Evolutionary conservation across 2,113 vertebrate species (phyloP).

Genomic region (Dromaius novaehollandiae): DNA sequence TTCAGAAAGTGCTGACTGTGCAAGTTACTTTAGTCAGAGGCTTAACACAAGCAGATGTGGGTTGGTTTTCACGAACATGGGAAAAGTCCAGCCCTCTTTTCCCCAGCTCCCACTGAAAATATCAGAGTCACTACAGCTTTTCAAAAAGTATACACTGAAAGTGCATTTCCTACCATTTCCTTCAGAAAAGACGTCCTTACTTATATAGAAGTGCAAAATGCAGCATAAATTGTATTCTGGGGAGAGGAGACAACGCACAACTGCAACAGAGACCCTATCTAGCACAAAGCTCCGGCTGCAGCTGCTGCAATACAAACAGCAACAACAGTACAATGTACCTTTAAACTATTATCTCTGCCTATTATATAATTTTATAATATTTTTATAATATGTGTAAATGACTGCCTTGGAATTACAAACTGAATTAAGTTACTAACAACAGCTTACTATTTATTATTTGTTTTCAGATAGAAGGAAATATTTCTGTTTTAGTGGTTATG

Average conservation of each 20-base stretch:
- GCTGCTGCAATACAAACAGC: not conserved
- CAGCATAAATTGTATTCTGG: not conserved
- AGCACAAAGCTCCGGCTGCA: not conserved
- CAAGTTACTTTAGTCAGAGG: constrained; percentile 3
- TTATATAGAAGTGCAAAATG: not conserved
- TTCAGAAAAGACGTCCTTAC: not conserved
- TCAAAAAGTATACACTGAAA: not conserved
- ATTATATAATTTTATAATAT: not conserved
- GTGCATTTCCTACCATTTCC: not conserved
- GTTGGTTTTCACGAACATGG: not conserved
- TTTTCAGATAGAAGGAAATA: not conserved
- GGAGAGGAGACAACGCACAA: not conserved
- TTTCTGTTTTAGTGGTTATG: not conserved
- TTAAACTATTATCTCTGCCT: not conserved
- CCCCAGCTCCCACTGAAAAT: not conserved
- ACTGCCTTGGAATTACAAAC: not conserved
- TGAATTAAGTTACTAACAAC: fast-evolving
- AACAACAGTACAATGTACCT: fast-evolving
- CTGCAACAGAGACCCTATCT: not conserved
- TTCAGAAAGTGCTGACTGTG: constrained; percentile 6
- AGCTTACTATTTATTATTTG: not conserved
- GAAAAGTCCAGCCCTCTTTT: not conserved
- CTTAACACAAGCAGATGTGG: not conserved
- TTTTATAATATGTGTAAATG: not conserved
- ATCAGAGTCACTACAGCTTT: not conserved